Percentiles rank a stretch among this genome's conserved stretches.
These are phyloP conservation scores for Rhagophthalmus giganteus DNA, from an alignment of 2,888 invertebrate genomes.

Conservation along the genomic window DNA sequence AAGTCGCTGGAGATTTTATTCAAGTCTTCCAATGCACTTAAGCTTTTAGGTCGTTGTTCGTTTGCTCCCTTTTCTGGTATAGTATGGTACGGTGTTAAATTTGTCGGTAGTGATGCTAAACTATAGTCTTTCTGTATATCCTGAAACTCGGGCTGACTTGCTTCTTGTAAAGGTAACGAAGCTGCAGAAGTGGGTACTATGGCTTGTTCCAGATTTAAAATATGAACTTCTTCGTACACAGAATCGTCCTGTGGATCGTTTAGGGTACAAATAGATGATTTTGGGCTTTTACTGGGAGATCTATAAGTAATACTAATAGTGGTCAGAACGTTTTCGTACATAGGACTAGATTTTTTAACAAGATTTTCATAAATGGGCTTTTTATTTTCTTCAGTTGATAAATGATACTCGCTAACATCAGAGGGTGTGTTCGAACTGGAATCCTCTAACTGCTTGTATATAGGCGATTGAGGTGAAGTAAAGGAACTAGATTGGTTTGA, in stretches of 20 bases:
- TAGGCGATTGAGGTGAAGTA: constrained; percentile 49
- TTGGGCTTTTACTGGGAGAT: constrained; percentile 61
- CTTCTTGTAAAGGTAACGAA: constrained; percentile 62
- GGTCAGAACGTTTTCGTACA: constrained; percentile 61
- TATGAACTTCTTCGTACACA: constrained; percentile 63
- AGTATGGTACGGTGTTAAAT: constrained; percentile 6
- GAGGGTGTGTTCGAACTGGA: constrained; percentile 50
- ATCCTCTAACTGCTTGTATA: constrained; percentile 49
- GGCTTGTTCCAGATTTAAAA: constrained; percentile 60
- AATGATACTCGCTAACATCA: constrained; percentile 48
- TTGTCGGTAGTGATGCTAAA: constrained; percentile 14
- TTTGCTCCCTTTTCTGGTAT: constrained; percentile 8
- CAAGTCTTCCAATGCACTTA: constrained; percentile 49
- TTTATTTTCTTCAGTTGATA: constrained; percentile 52
- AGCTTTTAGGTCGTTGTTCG: constrained; percentile 49
- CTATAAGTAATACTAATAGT: constrained; percentile 75
- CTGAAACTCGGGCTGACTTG: constrained; percentile 57
- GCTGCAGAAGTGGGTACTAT: constrained; percentile 61
- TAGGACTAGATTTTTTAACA: constrained; percentile 54
- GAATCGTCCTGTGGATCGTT: constrained; percentile 43
- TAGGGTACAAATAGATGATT: constrained; percentile 35
- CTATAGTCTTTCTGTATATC: constrained; percentile 22
- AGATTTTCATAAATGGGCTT: constrained; percentile 20
- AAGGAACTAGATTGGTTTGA: constrained; percentile 40
- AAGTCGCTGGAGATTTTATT: constrained; percentile 6